Conservation (phyloP, 2,113 vertebrate species). For the Hiodon alosoides region DNA sequence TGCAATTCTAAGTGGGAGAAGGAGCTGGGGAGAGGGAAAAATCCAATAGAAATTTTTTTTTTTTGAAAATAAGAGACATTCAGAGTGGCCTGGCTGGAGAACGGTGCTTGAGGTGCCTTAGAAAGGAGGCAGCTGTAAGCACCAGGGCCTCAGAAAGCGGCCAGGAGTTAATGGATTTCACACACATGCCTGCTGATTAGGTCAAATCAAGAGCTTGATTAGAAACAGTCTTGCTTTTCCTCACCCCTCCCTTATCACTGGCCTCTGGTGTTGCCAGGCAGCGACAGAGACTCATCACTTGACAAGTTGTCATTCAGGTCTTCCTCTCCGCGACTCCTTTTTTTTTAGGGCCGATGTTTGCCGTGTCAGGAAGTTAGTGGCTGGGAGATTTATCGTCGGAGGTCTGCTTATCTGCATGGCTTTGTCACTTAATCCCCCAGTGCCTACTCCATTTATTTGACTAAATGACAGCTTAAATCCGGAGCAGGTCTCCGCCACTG, state of each 20-base stretch:
- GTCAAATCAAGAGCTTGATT: conserved; percentile 30
- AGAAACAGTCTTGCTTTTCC: conserved; percentile 39
- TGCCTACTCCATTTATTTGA: conserved; percentile 59
- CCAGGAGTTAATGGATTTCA: conserved; percentile 38
- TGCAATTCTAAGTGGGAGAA: neutral
- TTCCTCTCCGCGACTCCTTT: conserved; percentile 26
- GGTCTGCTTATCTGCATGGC: conserved; percentile 37
- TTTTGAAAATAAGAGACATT: conserved; percentile 24
- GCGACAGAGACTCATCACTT: conserved; percentile 33
- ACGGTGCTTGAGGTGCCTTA: neutral
- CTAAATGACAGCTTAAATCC: conserved; percentile 56
- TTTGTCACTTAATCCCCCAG: conserved; percentile 47
- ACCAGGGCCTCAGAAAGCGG: conserved; percentile 20
- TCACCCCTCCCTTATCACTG: conserved; percentile 28
- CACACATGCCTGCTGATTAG: conserved; percentile 15
- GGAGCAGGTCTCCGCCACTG: conserved; percentile 25
- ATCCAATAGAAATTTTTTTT: neutral
- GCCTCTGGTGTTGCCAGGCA: conserved; percentile 39
- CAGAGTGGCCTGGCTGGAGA: conserved; percentile 8
- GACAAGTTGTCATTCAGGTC: conserved; percentile 53
- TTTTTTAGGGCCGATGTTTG: neutral
- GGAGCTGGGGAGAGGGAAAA: neutral
- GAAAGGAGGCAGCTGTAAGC: conserved; percentile 28
- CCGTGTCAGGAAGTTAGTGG: conserved; percentile 19
- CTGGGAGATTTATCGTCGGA: conserved; percentile 14